Evolutionary conservation across 2,113 vertebrate species (phyloP).

Genomic region (Probosciger aterrimus): DNA sequence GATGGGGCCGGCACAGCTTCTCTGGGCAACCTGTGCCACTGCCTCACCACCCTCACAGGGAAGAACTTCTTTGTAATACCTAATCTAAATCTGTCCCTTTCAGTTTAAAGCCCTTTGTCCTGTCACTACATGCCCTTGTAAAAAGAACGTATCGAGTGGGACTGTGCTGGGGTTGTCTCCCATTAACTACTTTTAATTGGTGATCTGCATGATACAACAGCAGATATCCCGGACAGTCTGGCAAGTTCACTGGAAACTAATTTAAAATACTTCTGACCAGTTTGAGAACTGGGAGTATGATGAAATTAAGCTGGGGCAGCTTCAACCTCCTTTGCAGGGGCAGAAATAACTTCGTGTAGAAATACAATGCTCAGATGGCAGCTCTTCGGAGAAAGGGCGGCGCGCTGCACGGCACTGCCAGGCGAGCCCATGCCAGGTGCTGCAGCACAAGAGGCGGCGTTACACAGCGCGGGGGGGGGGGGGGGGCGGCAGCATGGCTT

Average conservation of each 20-base stretch:
- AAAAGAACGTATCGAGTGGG: fast-evolving
- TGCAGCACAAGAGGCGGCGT: fast-evolving
- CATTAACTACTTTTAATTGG: fast-evolving
- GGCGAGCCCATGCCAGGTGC: fast-evolving
- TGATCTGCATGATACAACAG: fast-evolving
- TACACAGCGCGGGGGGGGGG: fast-evolving
- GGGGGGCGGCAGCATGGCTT: no score
- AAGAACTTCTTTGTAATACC: not conserved
- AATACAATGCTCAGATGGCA: fast-evolving
- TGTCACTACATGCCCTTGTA: not conserved
- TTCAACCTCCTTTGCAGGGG: not conserved
- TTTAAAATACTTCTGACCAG: not conserved
- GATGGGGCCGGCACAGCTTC: not conserved
- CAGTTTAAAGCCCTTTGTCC: not conserved
- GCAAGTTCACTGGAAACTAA: fast-evolving
- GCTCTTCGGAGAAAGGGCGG: fast-evolving
- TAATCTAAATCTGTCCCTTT: not conserved
- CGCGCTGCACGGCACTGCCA: fast-evolving
- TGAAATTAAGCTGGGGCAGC: not conserved
- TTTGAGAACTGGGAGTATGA: not conserved
- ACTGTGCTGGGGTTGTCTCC: fast-evolving
- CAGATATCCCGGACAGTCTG: fast-evolving
- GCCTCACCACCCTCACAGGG: not conserved
- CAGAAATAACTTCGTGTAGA: not conserved
- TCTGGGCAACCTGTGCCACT: not conserved